A percentile compares a stretch with the other conserved stretches of the same genome.
Conservation (phyloP, 2,797 vertebrate species). For the Megaceryle alcyon region DNA sequence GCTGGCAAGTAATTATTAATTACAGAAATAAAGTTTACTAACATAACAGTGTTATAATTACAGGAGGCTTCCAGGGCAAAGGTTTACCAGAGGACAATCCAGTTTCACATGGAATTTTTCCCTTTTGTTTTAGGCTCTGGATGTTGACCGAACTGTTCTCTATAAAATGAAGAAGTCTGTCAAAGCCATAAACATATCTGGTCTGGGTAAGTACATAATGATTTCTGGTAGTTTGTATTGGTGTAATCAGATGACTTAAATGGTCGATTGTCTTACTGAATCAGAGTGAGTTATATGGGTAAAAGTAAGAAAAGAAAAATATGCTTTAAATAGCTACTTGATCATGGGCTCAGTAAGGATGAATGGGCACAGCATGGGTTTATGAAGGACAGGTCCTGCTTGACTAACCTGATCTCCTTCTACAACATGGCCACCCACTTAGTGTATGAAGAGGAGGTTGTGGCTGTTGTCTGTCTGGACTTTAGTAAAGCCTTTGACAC, state of each 20-base stretch:
- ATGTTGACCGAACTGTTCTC: slow-evolving; percentile 95
- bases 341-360: background rate
- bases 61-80: background rate
- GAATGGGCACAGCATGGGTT: too few relatives aligned
- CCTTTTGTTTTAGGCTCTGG: slow-evolving; percentile 86
- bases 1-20: background rate
- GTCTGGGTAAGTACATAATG: slow-evolving; percentile 88
- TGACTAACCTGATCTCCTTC: too few relatives aligned
- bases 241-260: background rate
- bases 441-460: too few relatives aligned
- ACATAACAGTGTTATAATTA: background rate
- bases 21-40: background rate
- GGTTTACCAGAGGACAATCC: background rate
- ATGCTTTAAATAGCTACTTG: background rate
- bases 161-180: slow-evolving; percentile 99
- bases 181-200: slow-evolving; percentile 96
- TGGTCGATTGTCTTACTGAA: background rate
- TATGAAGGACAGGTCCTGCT: too few relatives aligned
- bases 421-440: too few relatives aligned
- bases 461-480: too few relatives aligned
- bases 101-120: background rate
- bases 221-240: background rate
- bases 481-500: too few relatives aligned
- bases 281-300: background rate
- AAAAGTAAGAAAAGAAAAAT: background rate